These are phyloP conservation scores for Diphyllodes magnificus DNA, from an alignment of 2,113 vertebrate species.

Conservation along the genomic window DNA sequence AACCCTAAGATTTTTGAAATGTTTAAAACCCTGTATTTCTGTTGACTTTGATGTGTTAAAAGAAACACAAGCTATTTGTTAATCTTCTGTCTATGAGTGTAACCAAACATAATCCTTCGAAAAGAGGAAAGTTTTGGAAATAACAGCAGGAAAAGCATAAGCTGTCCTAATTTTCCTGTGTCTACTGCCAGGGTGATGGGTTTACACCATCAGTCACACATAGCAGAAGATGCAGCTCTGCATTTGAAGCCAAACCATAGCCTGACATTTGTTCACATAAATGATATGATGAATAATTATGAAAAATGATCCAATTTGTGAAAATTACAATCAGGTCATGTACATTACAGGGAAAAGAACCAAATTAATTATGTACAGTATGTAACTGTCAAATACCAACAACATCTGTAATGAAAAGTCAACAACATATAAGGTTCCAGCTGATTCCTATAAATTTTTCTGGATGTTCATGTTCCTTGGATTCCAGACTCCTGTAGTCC, in stretches of 20 bases:
- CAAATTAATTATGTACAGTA: slow-evolving; percentile 30
- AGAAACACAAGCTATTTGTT: not conserved
- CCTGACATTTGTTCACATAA: not conserved
- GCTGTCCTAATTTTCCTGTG: not conserved
- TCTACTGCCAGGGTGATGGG: not conserved
- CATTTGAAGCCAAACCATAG: not conserved
- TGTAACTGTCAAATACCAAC: slow-evolving; percentile 28
- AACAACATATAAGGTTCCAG: not conserved
- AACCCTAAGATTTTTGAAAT: not conserved
- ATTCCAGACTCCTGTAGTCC: not conserved
- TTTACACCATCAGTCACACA: not conserved
- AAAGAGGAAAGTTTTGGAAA: not conserved
- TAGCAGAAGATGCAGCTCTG: not conserved
- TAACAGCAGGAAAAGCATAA: not conserved
- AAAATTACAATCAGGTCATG: slow-evolving; percentile 15
- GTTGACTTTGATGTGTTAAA: not conserved
- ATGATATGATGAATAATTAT: slow-evolving; percentile 16
- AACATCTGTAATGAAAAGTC: not conserved
- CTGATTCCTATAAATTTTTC: not conserved
- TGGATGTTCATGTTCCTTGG: not conserved
- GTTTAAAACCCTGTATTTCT: not conserved
- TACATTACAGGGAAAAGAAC: not conserved
- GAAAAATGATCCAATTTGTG: slow-evolving; percentile 30
- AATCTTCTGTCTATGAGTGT: not conserved
- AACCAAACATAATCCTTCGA: not conserved